A percentile compares a stretch with the other conserved stretches of the same genome.
Evolutionary conservation across 2,888 invertebrate species (phyloP).

Genomic region (Pammene aurita): DNA sequence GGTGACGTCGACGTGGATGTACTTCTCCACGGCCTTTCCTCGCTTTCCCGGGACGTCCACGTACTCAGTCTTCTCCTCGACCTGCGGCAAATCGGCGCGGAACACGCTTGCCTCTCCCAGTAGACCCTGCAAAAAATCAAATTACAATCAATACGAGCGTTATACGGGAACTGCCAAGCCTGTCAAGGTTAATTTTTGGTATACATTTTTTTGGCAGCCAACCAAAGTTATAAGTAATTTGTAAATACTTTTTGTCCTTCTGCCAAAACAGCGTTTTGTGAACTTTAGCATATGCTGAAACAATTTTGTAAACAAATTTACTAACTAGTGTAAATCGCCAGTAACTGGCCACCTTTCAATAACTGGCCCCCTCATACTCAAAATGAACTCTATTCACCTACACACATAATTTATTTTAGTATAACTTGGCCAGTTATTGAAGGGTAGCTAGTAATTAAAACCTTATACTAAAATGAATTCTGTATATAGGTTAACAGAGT

Average conservation of each 20-base stretch:
- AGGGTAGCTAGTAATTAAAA: too few species aligned
- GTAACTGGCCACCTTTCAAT: too few species aligned
- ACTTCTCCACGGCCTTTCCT: constrained; percentile 83
- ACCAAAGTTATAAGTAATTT: constrained; percentile 55
- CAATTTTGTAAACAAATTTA: constrained; percentile 54
- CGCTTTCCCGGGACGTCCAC: constrained; percentile 79
- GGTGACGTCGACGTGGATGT: constrained; percentile 86
- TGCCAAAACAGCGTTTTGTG: constrained; percentile 53
- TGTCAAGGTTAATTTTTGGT: constrained; percentile 34
- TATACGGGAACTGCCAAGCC: constrained; percentile 18
- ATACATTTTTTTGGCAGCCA: constrained; percentile 52
- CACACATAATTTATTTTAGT: too few species aligned
- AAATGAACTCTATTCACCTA: too few species aligned
- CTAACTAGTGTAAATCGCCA: too few species aligned
- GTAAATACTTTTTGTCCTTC: constrained; percentile 57
- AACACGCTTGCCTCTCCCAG: constrained; percentile 87
- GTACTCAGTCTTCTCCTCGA: constrained; percentile 85
- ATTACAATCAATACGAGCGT: constrained; percentile 31
- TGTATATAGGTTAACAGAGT: too few species aligned
- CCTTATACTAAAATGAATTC: too few species aligned
- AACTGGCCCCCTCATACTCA: too few species aligned
- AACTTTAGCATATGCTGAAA: constrained; percentile 52
- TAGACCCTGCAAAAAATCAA: constrained; percentile 65
- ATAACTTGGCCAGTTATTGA: too few species aligned
- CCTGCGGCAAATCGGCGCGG: constrained; percentile 86